Conservation (phyloP, 2,113 vertebrate genomes). For the Falcunculus frontatus region DNA sequence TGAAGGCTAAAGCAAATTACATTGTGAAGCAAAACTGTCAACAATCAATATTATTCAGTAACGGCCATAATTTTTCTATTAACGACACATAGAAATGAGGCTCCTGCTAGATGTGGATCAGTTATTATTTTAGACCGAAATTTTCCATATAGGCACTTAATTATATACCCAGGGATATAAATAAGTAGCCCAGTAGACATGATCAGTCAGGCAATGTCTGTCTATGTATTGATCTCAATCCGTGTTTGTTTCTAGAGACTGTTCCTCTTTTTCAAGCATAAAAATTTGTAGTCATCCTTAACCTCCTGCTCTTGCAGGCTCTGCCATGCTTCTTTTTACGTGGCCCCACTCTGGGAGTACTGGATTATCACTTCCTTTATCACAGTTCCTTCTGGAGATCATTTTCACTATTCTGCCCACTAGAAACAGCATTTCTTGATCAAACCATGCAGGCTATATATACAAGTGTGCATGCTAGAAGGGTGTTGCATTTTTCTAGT, state of each 20-base stretch:
- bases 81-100: neutral
- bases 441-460: neutral
- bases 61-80: neutral
- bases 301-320: neutral
- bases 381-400: neutral
- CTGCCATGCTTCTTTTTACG: neutral
- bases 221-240: neutral
- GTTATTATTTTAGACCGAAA: neutral
- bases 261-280: neutral
- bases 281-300: neutral
- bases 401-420: neutral
- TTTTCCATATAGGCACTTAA: neutral
- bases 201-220: neutral
- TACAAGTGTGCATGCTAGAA: neutral
- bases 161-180: neutral
- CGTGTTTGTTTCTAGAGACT: neutral
- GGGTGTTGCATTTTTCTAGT: neutral
- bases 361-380: neutral
- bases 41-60: neutral
- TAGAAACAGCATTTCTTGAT: neutral
- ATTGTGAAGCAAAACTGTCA: neutral
- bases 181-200: neutral
- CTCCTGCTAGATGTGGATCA: neutral
- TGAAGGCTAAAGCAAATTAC: neutral
- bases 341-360: neutral